Conservation (phyloP, 2,888 invertebrate genomes). For the Leistus spinibarbis region DNA sequence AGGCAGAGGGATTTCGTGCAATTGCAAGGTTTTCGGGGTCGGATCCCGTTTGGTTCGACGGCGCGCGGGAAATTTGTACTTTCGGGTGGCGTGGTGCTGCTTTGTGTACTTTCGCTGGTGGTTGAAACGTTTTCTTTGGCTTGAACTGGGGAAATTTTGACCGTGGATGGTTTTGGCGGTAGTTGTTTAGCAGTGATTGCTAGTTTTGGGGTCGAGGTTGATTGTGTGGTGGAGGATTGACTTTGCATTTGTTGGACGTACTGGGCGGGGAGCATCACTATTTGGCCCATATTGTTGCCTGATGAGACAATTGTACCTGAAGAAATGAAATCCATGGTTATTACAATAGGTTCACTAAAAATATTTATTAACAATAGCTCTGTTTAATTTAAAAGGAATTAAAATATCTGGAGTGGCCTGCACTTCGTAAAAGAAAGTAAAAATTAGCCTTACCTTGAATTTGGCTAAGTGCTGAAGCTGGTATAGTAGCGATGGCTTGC, state of each 20-base stretch:
- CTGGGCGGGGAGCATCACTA: constrained; percentile 65
- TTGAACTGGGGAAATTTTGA: constrained; percentile 24
- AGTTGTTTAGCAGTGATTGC: constrained; percentile 49
- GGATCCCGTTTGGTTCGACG: constrained; percentile 56
- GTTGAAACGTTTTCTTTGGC: constrained; percentile 41
- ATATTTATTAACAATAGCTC: too few relatives aligned
- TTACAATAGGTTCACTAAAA: too few relatives aligned
- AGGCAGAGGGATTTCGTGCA: constrained; percentile 99
- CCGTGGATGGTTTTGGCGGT: constrained; percentile 34
- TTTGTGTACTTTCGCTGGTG: constrained; percentile 15
- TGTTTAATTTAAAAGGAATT: too few relatives aligned
- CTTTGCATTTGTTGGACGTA: constrained; percentile 58
- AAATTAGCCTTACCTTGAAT: constrained; percentile 47
- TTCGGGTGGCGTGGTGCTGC: constrained; percentile 36
- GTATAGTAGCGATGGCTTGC: constrained; percentile 52
- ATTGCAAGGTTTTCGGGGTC: constrained; percentile 94
- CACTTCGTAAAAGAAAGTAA: too few relatives aligned
- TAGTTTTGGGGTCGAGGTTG: constrained; percentile 45
- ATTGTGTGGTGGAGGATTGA: constrained; percentile 47
- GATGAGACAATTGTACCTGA: constrained; percentile 47
- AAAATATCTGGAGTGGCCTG: too few relatives aligned
- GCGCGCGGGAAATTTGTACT: constrained; percentile 16
- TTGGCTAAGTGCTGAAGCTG: constrained; percentile 56
- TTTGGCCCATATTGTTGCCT: constrained; percentile 55
- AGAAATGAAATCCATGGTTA: too few relatives aligned